phyloP scores from a whole-genome alignment of 2,113 vertebrate genomes.

The Oryctolagus cuniculus region DNA sequence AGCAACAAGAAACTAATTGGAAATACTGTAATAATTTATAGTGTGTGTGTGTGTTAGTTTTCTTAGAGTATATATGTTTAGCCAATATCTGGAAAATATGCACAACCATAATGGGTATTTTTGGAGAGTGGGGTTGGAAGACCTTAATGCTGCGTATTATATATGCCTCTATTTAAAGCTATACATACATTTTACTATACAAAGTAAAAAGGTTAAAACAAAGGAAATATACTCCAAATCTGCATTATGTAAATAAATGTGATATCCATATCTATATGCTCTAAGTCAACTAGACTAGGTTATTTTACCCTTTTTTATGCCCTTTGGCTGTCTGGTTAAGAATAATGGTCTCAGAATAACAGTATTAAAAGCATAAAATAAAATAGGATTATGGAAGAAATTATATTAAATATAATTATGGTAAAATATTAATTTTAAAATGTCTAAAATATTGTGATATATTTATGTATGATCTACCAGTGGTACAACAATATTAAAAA shows the following conservation, averaged over 20 bases:
- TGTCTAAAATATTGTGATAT: neutral
- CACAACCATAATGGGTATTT: neutral
- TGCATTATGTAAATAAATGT: neutral
- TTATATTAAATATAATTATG: constrained; percentile 1
- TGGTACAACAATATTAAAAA: neutral
- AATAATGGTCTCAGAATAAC: neutral
- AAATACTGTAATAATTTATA: neutral
- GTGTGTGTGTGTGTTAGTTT: neutral
- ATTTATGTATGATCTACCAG: neutral
- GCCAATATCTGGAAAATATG: neutral
- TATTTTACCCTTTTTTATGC: neutral
- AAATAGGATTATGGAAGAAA: neutral
- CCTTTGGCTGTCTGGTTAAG: neutral
- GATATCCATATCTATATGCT: neutral
- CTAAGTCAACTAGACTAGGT: neutral
- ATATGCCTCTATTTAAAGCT: neutral
- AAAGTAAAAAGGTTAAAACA: neutral
- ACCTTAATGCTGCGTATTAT: neutral
- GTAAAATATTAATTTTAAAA: neutral
- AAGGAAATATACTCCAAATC: neutral
- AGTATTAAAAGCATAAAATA: constrained; percentile 7
- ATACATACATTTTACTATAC: neutral
- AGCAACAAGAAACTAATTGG: neutral
- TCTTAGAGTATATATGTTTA: neutral
- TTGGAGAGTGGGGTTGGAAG: neutral